phyloP scores from a whole-genome alignment of 2,113 vertebrate genomes.

The Hyperoodon ampullatus region DNA sequence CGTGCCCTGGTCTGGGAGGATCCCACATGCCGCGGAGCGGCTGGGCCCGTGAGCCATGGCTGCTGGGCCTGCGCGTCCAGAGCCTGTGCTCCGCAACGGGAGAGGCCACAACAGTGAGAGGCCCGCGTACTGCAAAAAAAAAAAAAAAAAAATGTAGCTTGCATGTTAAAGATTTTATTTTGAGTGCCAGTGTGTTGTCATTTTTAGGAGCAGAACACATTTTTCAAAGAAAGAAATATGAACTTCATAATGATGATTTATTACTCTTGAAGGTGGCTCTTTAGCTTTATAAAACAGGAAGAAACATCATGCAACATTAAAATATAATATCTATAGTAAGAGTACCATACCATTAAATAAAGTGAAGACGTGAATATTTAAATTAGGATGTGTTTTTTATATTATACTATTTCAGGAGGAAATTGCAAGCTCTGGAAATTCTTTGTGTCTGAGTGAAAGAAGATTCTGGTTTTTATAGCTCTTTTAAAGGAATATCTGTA shows the following conservation, averaged over 20 bases:
- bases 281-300: constrained; percentile 72
- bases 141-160: neutral
- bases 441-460: constrained; percentile 37
- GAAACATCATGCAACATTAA: constrained; percentile 20
- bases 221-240: constrained; percentile 60
- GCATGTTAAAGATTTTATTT: neutral
- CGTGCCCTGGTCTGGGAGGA: too few species aligned
- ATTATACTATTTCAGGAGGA: constrained; percentile 57
- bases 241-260: constrained; percentile 56
- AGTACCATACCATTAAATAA: constrained; percentile 66
- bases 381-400: constrained; percentile 71
- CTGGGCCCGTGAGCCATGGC: too few species aligned
- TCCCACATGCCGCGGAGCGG: too few species aligned
- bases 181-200: constrained; percentile 7
- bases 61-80: too few species aligned
- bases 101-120: too few species aligned
- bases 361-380: constrained; percentile 76
- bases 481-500: constrained; percentile 38
- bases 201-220: constrained; percentile 15
- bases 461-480: constrained; percentile 41
- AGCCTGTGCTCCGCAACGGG: too few species aligned
- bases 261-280: constrained; percentile 56
- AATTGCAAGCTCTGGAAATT: constrained; percentile 66
- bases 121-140: too few species aligned
- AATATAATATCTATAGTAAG: constrained; percentile 69